Evolutionary conservation across 2,113 vertebrate species (phyloP).

Genomic region (Dendrocopos noguchii): DNA sequence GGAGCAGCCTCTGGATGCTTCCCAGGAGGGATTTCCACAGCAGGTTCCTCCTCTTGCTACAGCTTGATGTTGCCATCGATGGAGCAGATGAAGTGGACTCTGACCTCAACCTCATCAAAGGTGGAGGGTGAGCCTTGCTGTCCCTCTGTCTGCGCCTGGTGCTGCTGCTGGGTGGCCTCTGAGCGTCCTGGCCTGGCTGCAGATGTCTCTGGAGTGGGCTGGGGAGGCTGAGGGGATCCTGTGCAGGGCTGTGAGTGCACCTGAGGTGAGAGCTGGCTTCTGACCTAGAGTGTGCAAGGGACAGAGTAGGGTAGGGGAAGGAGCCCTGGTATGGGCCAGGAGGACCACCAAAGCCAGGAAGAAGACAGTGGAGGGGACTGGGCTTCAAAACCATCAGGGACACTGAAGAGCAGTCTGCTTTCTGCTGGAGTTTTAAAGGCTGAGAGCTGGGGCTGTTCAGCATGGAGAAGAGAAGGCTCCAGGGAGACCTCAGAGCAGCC

Average conservation of each 20-base stretch:
- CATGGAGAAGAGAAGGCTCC: too few species aligned
- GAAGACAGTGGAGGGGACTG: not conserved
- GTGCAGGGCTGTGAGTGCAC: not conserved
- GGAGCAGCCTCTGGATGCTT: not conserved
- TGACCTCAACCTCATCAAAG: constrained; percentile 94
- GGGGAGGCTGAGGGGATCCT: not conserved
- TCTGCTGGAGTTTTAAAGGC: not conserved
- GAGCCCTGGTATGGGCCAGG: not conserved
- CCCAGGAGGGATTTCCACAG: not conserved
- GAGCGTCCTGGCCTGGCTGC: not conserved
- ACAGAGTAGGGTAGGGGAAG: not conserved
- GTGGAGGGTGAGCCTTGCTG: constrained; percentile 89
- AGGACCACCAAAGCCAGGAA: not conserved
- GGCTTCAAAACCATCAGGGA: not conserved
- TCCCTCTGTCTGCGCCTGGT: fast-evolving
- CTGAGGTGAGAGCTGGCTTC: not conserved
- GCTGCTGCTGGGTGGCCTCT: not conserved
- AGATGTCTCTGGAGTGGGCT: not conserved
- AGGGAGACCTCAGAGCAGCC: too few species aligned
- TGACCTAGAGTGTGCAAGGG: not conserved
- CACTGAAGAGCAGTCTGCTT: not conserved
- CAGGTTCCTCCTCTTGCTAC: not conserved
- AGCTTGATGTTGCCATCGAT: constrained; percentile 97
- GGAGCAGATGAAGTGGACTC: constrained; percentile 96
- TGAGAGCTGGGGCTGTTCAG: too few species aligned